These are phyloP conservation scores for Apostichopus japonicus DNA, from an alignment of 35 echinoderm and acorn worm species.

Conservation along the genomic window DNA sequence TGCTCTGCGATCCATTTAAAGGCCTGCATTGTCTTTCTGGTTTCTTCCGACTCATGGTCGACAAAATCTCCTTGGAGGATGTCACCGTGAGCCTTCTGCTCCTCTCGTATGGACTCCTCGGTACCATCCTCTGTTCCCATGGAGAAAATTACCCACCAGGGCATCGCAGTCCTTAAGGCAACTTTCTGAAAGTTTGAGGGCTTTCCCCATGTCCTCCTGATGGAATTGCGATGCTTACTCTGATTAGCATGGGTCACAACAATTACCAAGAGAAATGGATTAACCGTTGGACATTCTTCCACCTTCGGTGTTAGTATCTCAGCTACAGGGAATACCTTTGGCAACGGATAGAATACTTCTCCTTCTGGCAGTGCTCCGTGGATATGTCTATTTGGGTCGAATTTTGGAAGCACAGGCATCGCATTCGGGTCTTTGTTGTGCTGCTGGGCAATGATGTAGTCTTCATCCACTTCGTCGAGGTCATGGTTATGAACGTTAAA, in stretches of 20 bases:
- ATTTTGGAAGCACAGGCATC: conserved; percentile 41
- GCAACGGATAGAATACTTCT: conserved; percentile 39
- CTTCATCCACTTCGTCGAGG: conserved; percentile 34
- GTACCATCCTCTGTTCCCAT: conserved; percentile 44
- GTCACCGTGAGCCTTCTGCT: conserved; percentile 43
- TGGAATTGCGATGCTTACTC: conserved; percentile 39
- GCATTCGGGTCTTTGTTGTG: conserved; percentile 58
- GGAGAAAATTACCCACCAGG: conserved; percentile 80
- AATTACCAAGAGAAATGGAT: conserved; percentile 64
- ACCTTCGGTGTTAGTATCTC: conserved; percentile 45
- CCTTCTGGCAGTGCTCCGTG: conserved; percentile 35
- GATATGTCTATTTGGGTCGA: conserved; percentile 66
- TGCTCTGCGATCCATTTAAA: conserved; percentile 75
- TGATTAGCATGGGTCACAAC: conserved; percentile 49
- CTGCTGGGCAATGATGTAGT: conserved; percentile 43
- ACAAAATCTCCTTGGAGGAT: conserved; percentile 89
- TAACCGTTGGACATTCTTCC: conserved; percentile 35
- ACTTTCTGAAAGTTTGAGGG: conserved; percentile 30
- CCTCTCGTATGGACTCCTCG: conserved; percentile 37
- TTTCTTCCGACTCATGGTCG: conserved; percentile 72
- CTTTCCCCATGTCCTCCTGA: conserved; percentile 80
- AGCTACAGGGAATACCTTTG: conserved; percentile 86
- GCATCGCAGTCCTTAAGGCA: conserved; percentile 17
- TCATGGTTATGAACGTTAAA: conserved; percentile 47
- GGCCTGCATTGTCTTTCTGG: conserved; percentile 75